phyloP scores from a whole-genome alignment of 2,113 vertebrate genomes.

The Dasyprocta punctata region DNA sequence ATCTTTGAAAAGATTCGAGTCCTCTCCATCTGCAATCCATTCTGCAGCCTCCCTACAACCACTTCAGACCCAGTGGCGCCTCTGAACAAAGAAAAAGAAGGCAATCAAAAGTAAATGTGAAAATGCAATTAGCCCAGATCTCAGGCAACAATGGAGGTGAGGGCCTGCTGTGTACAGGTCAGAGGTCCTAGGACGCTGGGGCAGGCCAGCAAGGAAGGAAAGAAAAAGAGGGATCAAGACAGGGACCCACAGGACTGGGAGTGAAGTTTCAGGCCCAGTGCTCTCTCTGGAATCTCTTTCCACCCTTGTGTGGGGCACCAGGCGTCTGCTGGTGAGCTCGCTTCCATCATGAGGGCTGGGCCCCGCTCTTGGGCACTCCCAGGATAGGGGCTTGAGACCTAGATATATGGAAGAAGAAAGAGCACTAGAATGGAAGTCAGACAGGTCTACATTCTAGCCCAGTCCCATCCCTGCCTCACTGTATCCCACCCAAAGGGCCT shows the following conservation, averaged over 20 bases:
- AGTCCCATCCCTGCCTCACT: not conserved
- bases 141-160: not conserved
- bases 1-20: not conserved
- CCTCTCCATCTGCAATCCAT: not conserved
- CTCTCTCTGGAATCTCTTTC: not conserved
- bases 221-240: not conserved
- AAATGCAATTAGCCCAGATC: conserved; percentile 23
- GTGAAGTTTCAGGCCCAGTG: not conserved
- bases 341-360: not conserved
- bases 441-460: not conserved
- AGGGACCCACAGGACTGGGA: not conserved
- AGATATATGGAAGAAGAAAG: not conserved
- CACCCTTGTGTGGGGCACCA: not conserved
- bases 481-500: not conserved
- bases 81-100: not conserved
- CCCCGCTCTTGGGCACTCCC: not conserved
- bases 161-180: not conserved
- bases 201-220: not conserved
- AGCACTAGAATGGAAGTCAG: not conserved
- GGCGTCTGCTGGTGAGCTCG: not conserved
- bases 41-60: not conserved
- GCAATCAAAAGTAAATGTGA: conserved; percentile 43
- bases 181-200: not conserved
- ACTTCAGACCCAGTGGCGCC: not conserved
- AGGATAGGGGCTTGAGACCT: not conserved